Evolutionary conservation across 2,888 invertebrate genomes (phyloP).

Genomic region (Capitulum mitella): DNA sequence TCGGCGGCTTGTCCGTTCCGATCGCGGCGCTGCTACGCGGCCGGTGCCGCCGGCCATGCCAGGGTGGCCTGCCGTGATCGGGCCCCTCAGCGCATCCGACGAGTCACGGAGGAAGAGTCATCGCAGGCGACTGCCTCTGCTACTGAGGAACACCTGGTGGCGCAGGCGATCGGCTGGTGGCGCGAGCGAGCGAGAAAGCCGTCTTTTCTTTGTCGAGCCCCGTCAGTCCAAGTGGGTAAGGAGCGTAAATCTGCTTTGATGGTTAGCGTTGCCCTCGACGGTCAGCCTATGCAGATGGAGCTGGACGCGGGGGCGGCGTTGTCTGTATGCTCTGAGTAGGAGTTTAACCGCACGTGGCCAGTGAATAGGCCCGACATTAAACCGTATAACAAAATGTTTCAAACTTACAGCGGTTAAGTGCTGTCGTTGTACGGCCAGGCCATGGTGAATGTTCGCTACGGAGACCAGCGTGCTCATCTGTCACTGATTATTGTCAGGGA

Average conservation of each 20-base stretch:
- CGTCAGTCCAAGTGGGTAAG: background rate
- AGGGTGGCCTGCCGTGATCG: background rate
- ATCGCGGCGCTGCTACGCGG: background rate
- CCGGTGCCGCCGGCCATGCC: background rate
- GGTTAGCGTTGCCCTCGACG: background rate
- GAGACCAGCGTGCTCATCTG: no score
- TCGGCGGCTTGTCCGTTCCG: background rate
- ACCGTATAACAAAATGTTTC: no score
- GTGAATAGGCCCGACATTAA: no score
- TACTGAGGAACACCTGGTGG: background rate
- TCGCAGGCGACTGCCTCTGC: background rate
- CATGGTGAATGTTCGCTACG: no score
- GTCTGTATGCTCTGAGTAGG: no score
- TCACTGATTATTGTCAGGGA: no score
- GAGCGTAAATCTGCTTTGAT: background rate
- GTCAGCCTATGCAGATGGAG: background rate
- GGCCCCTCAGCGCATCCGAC: background rate
- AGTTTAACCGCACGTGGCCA: no score
- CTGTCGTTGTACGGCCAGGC: no score
- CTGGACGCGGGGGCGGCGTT: no score
- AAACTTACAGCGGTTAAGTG: no score
- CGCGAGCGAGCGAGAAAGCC: background rate
- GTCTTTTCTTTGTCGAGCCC: background rate
- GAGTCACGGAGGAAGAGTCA: background rate
- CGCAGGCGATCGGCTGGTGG: background rate